Percentiles rank a stretch among this genome's conserved stretches.
Evolutionary conservation across 2,888 invertebrate genomes (phyloP).

Genomic region (Ecliptopera silaceata): DNA sequence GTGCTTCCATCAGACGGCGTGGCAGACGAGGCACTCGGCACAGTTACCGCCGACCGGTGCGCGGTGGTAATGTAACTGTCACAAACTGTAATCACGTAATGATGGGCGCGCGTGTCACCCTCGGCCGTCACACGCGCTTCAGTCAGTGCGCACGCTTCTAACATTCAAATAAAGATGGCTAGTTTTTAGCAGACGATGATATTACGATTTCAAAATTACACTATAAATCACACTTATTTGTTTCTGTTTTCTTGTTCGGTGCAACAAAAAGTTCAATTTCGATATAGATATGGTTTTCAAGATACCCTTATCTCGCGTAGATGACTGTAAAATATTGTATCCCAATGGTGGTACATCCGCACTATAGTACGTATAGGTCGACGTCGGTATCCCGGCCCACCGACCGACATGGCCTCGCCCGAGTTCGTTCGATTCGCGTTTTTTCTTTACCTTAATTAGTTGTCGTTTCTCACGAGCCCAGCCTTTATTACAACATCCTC

Average conservation of each 20-base stretch:
- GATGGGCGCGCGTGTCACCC: slow-evolving; percentile 6
- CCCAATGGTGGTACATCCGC: not conserved
- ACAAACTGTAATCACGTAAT: not conserved
- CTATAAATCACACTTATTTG: too few relatives aligned
- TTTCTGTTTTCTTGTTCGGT: too few relatives aligned
- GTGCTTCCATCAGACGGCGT: slow-evolving; percentile 4
- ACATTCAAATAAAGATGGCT: too few relatives aligned
- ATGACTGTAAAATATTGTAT: slow-evolving; percentile 10
- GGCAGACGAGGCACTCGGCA: too few relatives aligned
- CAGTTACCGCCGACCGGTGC: too few relatives aligned
- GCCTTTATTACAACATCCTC: slow-evolving; percentile 52
- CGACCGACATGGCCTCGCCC: not conserved
- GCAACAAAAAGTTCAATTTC: too few relatives aligned
- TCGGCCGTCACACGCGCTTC: not conserved
- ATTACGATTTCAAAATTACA: too few relatives aligned
- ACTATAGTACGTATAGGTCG: too few relatives aligned
- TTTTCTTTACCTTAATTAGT: slow-evolving; percentile 62
- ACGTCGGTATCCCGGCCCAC: too few relatives aligned
- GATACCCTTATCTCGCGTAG: not conserved
- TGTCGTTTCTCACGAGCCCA: slow-evolving; percentile 61
- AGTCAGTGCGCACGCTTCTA: slow-evolving; percentile 1
- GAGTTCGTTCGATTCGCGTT: slow-evolving; percentile 34
- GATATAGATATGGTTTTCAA: not conserved
- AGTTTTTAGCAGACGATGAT: too few relatives aligned
- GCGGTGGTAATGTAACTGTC: not conserved